Evolutionary conservation across 2,888 invertebrate species (phyloP), one percentile per base, ranked within the genome.

Genomic region (Mayetiola destructor): DNA sequence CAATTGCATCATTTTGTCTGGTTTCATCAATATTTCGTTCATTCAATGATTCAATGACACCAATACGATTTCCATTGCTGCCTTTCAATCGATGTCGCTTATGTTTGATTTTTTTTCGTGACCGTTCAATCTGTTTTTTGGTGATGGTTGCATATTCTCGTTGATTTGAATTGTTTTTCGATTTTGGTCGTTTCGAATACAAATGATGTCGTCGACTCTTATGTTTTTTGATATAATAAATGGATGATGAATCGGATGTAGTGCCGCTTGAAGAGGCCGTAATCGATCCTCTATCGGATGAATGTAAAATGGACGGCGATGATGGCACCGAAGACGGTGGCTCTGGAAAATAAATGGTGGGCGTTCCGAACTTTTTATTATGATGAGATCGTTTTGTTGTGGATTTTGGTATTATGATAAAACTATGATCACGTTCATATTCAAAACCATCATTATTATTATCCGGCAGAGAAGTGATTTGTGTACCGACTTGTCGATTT

Each of bases 181-280:
- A 32, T 35, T 58, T 55, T 57, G 12, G 58, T 12, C 48, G 48
- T 37, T 68, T 69, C 1, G 67, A 66, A 6, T 71, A 67, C 40
- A 72, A 71, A 0, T 70, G 60, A 0, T 64, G 64, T 39, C 39
- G 48, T 27, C 29, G 48, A 27, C 16, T 48, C 27, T 48, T 48
- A 48, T 48, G 48, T 27, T 27, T 27, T 48, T 72, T 68, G 6
- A 72, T 71, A 56, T 71, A 69, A 57, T 73, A 73, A 1, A 72
- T 67, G 1, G 73, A 48, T n/a, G 48, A 73, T 1, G 73, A 73
- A 59, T 73, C 73, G 1, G 73, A 73, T 2, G 73, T 72, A n/a
- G n/a, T n/a, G n/a, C n/a, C n/a, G n/a, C n/a, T n/a, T n/a, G n/a
- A n/a, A n/a, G n/a, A n/a, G 18, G 29, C 14, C 29, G 52, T 16